Percentiles rank a stretch among this genome's conserved stretches.
These are phyloP conservation scores for Patiria pectinifera DNA, from an alignment of 53 echinoderm and acorn worm species.

Conservation along the genomic window DNA sequence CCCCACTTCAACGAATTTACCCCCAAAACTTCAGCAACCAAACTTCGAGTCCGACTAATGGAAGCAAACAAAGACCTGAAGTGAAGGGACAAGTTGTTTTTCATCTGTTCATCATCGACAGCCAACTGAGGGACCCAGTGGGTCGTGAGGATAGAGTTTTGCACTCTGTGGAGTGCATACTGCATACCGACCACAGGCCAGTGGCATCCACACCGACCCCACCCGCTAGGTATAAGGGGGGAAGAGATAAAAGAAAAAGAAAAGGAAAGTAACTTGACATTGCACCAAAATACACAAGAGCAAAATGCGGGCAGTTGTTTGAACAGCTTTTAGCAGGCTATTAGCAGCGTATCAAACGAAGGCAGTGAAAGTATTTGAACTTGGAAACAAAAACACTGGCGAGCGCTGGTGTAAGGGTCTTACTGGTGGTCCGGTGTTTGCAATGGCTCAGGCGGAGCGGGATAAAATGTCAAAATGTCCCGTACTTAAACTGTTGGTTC, in stretches of 20 bases:
- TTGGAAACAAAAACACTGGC: constrained; percentile 64
- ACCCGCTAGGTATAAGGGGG: constrained; percentile 1
- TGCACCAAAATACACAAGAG: constrained; percentile 40
- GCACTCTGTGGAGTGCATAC: constrained; percentile 15
- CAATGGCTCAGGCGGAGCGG: constrained; percentile 40
- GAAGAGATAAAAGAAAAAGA: neutral
- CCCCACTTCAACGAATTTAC: neutral
- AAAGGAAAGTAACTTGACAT: constrained; percentile 61
- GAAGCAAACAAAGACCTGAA: constrained; percentile 36
- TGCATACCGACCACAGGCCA: neutral
- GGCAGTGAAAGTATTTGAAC: constrained; percentile 66
- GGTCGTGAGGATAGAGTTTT: neutral
- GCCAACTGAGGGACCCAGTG: neutral
- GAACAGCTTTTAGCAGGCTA: constrained; percentile 66
- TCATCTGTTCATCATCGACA: constrained; percentile 13
- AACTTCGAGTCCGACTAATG: constrained; percentile 26
- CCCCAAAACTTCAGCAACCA: neutral
- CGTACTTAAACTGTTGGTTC: constrained; percentile 68
- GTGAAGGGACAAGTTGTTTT: constrained; percentile 41
- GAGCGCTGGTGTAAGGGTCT: constrained; percentile 43
- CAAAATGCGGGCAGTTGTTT: constrained; percentile 38
- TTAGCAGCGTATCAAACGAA: constrained; percentile 62
- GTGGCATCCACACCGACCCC: neutral
- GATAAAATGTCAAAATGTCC: constrained; percentile 66
- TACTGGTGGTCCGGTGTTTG: constrained; percentile 54